These are phyloP conservation scores for Styela plicata DNA, from an alignment of 23 tunicate genomes.

Conservation along the genomic window DNA sequence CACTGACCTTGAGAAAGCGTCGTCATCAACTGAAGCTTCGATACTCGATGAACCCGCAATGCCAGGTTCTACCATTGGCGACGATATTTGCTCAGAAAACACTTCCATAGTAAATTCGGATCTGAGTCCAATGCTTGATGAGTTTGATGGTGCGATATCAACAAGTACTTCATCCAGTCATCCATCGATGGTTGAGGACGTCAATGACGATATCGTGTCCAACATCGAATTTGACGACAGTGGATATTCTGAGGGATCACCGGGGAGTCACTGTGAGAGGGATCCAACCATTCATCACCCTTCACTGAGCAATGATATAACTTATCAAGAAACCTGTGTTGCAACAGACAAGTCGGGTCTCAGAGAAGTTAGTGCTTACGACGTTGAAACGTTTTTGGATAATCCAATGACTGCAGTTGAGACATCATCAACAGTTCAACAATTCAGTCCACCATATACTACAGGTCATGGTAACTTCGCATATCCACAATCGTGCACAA, in stretches of 20 bases:
- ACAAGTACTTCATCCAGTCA: background rate
- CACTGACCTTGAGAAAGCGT: background rate
- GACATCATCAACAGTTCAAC: background rate
- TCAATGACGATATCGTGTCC: background rate
- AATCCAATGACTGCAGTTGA: background rate
- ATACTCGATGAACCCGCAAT: too few species aligned
- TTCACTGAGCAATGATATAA: background rate
- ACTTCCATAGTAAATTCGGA: background rate
- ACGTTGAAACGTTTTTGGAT: background rate
- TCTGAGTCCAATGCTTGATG: background rate
- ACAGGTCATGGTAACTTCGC: background rate
- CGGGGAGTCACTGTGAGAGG: constrained; percentile 3
- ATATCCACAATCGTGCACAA: background rate
- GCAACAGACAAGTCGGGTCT: too few species aligned
- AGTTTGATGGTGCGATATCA: background rate
- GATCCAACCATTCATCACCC: background rate
- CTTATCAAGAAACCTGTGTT: too few species aligned
- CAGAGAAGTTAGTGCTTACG: background rate
- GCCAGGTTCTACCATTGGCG: too few species aligned
- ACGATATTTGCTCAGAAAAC: background rate
- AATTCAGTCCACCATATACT: background rate
- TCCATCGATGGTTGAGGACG: background rate
- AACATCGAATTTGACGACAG: constrained; percentile 4
- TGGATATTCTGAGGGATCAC: constrained; percentile 15
- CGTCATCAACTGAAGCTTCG: background rate